Evolutionary conservation across 2,888 invertebrate species (phyloP), one percentile per base, ranked within the genome.

Genomic region (Apoda limacodes): DNA sequence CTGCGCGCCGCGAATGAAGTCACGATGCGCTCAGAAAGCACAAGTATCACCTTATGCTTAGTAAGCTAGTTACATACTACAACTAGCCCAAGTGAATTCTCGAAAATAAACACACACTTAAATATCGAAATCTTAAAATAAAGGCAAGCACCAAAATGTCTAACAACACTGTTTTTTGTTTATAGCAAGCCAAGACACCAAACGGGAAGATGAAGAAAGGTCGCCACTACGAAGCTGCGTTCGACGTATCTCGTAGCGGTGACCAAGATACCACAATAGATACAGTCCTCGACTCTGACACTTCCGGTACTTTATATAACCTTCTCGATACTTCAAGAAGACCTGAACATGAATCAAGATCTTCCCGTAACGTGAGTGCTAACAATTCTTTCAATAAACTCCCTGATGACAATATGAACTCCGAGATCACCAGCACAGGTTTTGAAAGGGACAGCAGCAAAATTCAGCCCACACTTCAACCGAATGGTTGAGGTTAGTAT

Each of bases 361-460:
- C 55, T 61, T 74, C 35, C 47, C 15, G 37, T 46, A 22, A 61
- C 74, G 35, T 46, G 15, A 38, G 46, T 24, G 32, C 53, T 4
- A 49, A 60, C 46, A 45, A 57, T 36, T 62, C 69, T 9, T 63
- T 56, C 50, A 50, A 45, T 40, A 76, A 78, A 41, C 62, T 76
- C 3, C 78, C 75, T 1, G 78, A 80, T 48, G 76, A 74, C 39
- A 80, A 80, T 46, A 80, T 80, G 78, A 80, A 80, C 56, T 72
- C 66, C 0, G 71, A 76, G 31, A 43, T 70, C n/a, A 47, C 63
- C 29, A 57, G 60, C 34, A 43, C 52, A 13, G 55, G 51, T 19
- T 57, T 66, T 41, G 48, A 54, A 35, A 39, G 59, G 34, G 72
- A 68, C 55, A 62, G 63, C 64, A 69, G 72, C 65, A 66, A 65